phyloP scores from a whole-genome alignment of 2,888 invertebrate species.

The Thumatha senex region DNA sequence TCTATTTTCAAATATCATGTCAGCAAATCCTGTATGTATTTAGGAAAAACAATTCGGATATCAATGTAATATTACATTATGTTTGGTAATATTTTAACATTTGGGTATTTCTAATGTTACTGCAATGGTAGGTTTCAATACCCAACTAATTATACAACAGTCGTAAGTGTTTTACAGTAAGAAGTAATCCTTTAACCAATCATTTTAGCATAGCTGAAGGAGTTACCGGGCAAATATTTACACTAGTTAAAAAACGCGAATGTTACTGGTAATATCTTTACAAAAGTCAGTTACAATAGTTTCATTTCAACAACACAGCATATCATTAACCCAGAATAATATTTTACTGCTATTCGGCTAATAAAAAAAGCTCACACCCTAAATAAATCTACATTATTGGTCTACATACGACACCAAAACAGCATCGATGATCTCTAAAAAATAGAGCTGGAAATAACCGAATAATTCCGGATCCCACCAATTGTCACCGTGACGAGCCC shows the following conservation, averaged over 20 bases:
- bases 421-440: constrained; percentile 52
- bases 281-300: background rate
- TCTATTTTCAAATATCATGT: constrained; percentile 51
- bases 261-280: background rate
- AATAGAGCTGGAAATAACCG: constrained; percentile 59
- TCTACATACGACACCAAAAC: constrained; percentile 50
- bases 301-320: background rate
- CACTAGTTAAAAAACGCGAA: no score
- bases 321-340: background rate
- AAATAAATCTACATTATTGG: constrained; percentile 37
- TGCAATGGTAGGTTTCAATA: background rate
- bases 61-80: no score
- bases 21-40: constrained; percentile 19
- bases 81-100: background rate
- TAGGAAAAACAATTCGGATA: constrained; percentile 5
- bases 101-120: background rate
- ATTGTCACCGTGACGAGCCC: constrained; percentile 75
- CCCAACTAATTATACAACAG: no score
- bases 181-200: no score
- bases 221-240: background rate
- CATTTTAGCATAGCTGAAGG: no score
- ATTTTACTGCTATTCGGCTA: background rate
- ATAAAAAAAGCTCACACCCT: constrained; percentile 25
- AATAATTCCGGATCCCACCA: constrained; percentile 71
- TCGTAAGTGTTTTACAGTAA: no score